Evolutionary conservation across 2,888 invertebrate species (phyloP).

Genomic region (Lottia gigantea): DNA sequence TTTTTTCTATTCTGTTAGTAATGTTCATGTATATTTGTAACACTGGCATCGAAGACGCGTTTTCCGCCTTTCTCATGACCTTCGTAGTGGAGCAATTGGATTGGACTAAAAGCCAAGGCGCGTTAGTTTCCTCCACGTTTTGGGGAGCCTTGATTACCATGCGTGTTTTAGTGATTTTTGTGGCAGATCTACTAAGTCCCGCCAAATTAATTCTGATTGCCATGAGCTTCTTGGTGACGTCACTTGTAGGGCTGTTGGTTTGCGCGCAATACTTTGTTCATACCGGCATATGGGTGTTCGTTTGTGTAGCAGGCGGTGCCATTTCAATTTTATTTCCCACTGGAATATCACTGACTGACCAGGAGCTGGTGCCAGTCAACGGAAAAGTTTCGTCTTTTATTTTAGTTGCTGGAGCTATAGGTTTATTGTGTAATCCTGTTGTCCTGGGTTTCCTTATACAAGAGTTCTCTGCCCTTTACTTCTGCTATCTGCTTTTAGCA

Average conservation of each 20-base stretch:
- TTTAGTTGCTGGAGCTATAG: not conserved
- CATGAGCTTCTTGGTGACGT: not conserved
- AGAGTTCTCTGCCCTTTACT: slow-evolving; percentile 8
- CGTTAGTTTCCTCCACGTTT: not conserved
- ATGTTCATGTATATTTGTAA: slow-evolving; percentile 3
- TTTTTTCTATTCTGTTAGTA: not conserved
- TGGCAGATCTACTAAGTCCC: not conserved
- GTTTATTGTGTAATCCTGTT: not conserved
- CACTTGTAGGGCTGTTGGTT: not conserved
- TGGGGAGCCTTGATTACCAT: not conserved
- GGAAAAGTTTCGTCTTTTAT: not conserved
- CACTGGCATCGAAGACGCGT: not conserved
- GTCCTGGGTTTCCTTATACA: not conserved
- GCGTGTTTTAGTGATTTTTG: not conserved
- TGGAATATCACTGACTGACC: not conserved
- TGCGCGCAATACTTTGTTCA: not conserved
- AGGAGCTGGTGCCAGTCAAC: not conserved
- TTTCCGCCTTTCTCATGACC: not conserved
- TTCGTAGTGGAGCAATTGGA: not conserved
- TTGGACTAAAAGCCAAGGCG: not conserved
- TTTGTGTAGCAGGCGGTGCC: not conserved
- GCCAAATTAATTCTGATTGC: not conserved
- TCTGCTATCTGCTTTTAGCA: not conserved
- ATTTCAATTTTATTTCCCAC: not conserved
- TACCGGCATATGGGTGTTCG: not conserved